A percentile compares a stretch with the other conserved stretches of the same genome.
Conservation (phyloP, 2,888 invertebrate species). For the Chesias legatella region DNA sequence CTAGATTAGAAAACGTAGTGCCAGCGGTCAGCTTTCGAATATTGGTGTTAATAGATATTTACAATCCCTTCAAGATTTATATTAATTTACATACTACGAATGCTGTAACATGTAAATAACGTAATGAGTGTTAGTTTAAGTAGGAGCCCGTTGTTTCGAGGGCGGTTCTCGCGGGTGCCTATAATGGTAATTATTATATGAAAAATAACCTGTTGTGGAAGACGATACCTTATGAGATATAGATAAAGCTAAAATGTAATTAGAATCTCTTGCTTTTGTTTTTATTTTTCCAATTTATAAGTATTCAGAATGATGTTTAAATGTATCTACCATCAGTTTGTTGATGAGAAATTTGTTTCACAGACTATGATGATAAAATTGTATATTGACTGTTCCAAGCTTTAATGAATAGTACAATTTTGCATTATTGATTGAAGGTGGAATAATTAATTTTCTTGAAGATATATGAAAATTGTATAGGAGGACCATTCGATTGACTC, state of each 20-base stretch:
- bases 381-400: background rate
- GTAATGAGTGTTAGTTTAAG: constrained; percentile 60
- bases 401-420: no score
- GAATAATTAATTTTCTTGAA: no score
- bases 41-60: constrained; percentile 64
- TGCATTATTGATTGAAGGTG: background rate
- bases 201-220: constrained; percentile 70
- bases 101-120: constrained; percentile 54
- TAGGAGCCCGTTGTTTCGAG: constrained; percentile 43
- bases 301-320: constrained; percentile 23
- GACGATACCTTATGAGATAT: constrained; percentile 74
- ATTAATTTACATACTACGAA: constrained; percentile 23
- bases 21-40: constrained; percentile 77
- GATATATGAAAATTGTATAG: no score
- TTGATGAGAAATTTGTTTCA: constrained; percentile 21
- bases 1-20: constrained; percentile 65
- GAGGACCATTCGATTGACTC: no score
- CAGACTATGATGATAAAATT: constrained; percentile 2
- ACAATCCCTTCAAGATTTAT: constrained; percentile 60
- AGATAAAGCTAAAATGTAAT: constrained; percentile 59
- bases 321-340: constrained; percentile 25
- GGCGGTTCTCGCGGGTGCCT: constrained; percentile 50
- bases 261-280: constrained; percentile 43
- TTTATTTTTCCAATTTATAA: constrained; percentile 37
- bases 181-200: constrained; percentile 48